phyloP scores from a whole-genome alignment of 1,140 invertebrate species.

The Drosophila kikkawai region DNA sequence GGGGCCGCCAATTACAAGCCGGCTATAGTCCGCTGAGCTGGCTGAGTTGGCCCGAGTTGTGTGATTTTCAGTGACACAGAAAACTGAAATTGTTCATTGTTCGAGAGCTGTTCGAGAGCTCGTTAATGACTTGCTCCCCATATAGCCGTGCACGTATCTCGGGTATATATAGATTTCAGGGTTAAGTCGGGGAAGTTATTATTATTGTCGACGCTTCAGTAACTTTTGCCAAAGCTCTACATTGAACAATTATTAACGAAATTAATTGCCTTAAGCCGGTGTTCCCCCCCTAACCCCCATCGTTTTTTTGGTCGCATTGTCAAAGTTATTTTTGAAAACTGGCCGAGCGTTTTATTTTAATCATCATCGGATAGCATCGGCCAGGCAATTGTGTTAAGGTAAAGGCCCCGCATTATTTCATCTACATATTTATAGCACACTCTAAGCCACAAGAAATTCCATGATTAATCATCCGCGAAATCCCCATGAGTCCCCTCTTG shows the following conservation, averaged over 20 bases:
- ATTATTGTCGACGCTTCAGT: conserved; percentile 63
- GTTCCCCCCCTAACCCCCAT: background rate
- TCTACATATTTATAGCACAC: conserved; percentile 35
- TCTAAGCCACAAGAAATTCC: conserved; percentile 37
- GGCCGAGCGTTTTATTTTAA: conserved; percentile 50
- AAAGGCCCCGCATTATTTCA: conserved; percentile 49
- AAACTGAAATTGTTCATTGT: conserved; percentile 76
- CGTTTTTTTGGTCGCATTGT: conserved; percentile 27
- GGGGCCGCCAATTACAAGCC: conserved; percentile 57
- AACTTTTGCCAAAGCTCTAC: conserved; percentile 62
- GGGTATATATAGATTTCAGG: conserved; percentile 56
- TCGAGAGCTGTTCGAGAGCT: conserved; percentile 63
- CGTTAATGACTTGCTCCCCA: conserved; percentile 68
- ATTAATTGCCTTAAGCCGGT: conserved; percentile 57
- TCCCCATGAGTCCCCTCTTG: conserved; percentile 8
- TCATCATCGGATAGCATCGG: conserved; percentile 19
- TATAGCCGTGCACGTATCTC: conserved; percentile 33
- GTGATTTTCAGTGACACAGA: conserved; percentile 75
- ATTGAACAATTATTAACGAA: conserved; percentile 67
- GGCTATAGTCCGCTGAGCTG: conserved; percentile 61
- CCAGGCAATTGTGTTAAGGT: conserved; percentile 47
- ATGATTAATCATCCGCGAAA: conserved; percentile 44
- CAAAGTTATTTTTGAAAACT: conserved; percentile 52
- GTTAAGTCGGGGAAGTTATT: conserved; percentile 70
- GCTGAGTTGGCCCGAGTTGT: conserved; percentile 53